Base-by-base conservation (phyloP, 2,888 invertebrate species). In the Linnaemya vulpina region DNA sequence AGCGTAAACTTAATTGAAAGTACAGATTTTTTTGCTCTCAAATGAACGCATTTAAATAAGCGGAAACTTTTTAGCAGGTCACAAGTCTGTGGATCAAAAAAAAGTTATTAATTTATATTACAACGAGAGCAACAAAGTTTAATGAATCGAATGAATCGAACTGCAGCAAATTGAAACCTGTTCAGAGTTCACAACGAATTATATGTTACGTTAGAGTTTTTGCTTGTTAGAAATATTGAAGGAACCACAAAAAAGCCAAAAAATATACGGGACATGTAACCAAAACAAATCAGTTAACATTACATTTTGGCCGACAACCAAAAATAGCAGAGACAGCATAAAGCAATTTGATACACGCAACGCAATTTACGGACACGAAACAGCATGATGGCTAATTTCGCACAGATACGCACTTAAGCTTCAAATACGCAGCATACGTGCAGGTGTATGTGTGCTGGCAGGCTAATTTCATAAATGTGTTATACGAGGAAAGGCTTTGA, bases 241-340 rank as follows among this genome's bases (percentile, higher is more conserved):
- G 9, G 17, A 46, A 67, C 11, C 2, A 71, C 53, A 0, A 9
- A 30, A 38, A 60, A 49, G 40, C 15, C 43, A 79, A 74, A 79
- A 74, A 67, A 53, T 43, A 74, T 25, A 43, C 53, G 68, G 25
- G 65, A 74, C 53, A 68, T 75, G 81, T 60, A 49, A 62, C 65
- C 76, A 76, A 77, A 81, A 77, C 63, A 85, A 85, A 85, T 82
- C 75, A 53, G 82, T 82, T 85, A 75, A 78, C 82, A 85, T 78
- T 67, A 75, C 25, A 51, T 78, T 82, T 85, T 82, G 78, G 82
- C 67, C 62, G 46, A 35, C 51, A 71, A 75, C 85, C 85, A 79
- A 79, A 82, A 79, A 71, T 46, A 82, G 75, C 65, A 65, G 53
- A 22, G 62, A 75, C 65, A 67, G 78, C 75, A 60, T 25, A 71